A percentile compares a stretch with the other conserved stretches of the same genome.
Conservation (phyloP, 2,797 vertebrate genomes). For the Sylvia borin region DNA sequence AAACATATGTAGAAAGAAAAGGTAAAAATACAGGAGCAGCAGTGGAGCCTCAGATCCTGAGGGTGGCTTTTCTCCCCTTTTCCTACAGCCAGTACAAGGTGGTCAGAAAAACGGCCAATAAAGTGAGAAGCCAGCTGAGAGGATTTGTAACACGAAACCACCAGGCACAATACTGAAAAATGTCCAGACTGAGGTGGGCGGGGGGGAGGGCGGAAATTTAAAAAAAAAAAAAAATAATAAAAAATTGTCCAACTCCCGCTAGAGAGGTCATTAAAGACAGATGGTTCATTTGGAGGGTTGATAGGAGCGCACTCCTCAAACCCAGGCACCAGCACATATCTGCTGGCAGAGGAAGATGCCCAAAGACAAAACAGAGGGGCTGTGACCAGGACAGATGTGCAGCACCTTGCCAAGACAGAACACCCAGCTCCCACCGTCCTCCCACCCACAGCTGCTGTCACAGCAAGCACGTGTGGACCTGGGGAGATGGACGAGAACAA, state of each 20-base stretch:
- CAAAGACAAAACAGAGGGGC: background rate
- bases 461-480: rapidly evolving
- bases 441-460: background rate
- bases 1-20: background rate
- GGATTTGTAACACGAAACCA: background rate
- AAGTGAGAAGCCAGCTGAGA: constrained; percentile 3
- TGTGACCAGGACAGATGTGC: background rate
- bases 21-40: background rate
- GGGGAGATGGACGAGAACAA: background rate
- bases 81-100: background rate
- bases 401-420: background rate
- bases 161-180: background rate
- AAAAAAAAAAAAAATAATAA: too few species aligned
- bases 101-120: constrained; percentile 6
- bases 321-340: background rate
- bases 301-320: background rate
- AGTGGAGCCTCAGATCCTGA: rapidly evolving
- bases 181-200: background rate
- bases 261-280: constrained; percentile 7
- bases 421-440: background rate
- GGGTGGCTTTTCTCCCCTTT: background rate
- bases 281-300: background rate
- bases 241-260: rapidly evolving
- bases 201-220: rapidly evolving
- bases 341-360: background rate